A percentile compares a stretch with the other conserved stretches of the same genome.
Conservation (phyloP, 2,888 invertebrate species). For the Harpalus rubripes region DNA sequence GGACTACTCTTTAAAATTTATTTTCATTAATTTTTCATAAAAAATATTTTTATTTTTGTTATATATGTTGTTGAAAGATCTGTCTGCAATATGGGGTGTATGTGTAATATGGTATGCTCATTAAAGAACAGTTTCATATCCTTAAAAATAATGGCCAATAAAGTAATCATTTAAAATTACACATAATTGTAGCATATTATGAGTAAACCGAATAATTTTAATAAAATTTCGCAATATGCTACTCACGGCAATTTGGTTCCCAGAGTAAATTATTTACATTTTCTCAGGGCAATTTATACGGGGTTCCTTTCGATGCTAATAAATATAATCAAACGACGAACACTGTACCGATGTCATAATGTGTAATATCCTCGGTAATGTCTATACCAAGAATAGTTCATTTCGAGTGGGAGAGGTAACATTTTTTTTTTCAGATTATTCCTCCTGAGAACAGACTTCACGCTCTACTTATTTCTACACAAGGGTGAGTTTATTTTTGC, state of each 20-base stretch:
- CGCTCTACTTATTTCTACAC: constrained; percentile 14
- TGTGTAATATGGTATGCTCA: neutral
- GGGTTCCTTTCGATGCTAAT: constrained; percentile 50
- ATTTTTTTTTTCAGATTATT: neutral
- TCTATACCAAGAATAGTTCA: neutral
- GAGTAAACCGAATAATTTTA: constrained; percentile 23
- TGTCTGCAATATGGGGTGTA: neutral
- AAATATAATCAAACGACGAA: constrained; percentile 56
- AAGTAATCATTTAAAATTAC: constrained; percentile 41
- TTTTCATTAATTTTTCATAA: no score
- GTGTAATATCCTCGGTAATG: no score
- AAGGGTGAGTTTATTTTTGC: constrained; percentile 8
- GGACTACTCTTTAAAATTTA: no score
- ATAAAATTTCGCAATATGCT: constrained; percentile 35
- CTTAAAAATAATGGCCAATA: constrained; percentile 19
- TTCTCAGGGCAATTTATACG: constrained; percentile 60
- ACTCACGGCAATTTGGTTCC: constrained; percentile 49
- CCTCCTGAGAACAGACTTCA: constrained; percentile 2
- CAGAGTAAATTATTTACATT: constrained; percentile 57
- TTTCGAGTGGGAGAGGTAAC: neutral
- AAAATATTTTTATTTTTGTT: no score
- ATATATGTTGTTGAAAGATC: neutral
- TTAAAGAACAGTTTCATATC: constrained; percentile 14
- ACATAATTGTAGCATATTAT: constrained; percentile 20
- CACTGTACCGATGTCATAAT: neutral